Percentiles rank a stretch among this genome's conserved stretches.
These are phyloP conservation scores for Cheirogaleus medius DNA, from an alignment of 2,113 vertebrate genomes.

Conservation along the genomic window DNA sequence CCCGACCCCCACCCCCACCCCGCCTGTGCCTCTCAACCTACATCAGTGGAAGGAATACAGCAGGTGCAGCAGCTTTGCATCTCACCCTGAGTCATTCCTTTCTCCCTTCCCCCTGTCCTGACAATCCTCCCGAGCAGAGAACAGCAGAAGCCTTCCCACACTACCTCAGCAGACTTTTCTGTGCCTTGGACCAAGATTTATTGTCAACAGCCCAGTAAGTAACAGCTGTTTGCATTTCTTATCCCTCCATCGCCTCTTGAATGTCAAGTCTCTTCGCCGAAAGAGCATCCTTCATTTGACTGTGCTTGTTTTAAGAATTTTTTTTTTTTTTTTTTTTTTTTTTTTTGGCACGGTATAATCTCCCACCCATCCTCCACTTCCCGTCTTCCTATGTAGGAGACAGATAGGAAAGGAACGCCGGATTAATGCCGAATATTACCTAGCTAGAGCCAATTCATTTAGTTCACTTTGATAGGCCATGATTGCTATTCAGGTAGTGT, in stretches of 20 bases:
- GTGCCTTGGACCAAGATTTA: constrained; percentile 33
- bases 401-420: background rate
- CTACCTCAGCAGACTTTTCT: background rate
- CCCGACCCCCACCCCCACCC: too few relatives aligned
- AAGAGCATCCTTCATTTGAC: constrained; percentile 15
- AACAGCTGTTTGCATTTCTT: constrained; percentile 41
- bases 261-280: constrained; percentile 49
- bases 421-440: background rate
- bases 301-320: constrained; percentile 37
- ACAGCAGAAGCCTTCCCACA: background rate
- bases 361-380: background rate
- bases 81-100: background rate
- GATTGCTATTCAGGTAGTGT: background rate
- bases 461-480: background rate
- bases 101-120: background rate
- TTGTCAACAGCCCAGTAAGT: constrained; percentile 2
- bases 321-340: too few relatives aligned
- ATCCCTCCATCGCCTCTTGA: constrained; percentile 21
- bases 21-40: background rate
- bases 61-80: rapidly evolving
- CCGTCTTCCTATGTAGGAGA: background rate
- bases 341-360: background rate
- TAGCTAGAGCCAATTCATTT: background rate
- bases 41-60: background rate
- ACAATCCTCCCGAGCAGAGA: constrained; percentile 6